These are phyloP conservation scores for Pseudochirops corinnae DNA, from an alignment of 2,797 vertebrate genomes.

Conservation along the genomic window DNA sequence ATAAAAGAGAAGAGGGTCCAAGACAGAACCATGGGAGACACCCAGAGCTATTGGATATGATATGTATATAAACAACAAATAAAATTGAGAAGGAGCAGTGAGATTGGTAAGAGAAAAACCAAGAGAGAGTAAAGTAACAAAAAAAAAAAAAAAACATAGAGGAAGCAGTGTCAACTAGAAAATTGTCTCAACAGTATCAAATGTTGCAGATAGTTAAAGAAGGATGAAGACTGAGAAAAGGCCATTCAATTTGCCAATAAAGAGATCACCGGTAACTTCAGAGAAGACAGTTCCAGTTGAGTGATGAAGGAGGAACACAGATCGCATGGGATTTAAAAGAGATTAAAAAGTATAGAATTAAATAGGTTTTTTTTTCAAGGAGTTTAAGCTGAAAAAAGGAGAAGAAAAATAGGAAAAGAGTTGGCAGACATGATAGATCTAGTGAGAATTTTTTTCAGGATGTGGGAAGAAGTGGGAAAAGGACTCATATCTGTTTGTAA, in stretches of 20 bases:
- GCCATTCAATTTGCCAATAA: background rate
- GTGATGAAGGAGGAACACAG: background rate
- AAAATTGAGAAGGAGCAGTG: background rate
- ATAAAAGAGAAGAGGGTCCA: background rate
- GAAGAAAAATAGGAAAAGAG: background rate
- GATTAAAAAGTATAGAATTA: background rate
- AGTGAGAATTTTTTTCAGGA: background rate
- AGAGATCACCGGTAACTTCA: background rate
- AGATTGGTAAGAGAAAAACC: background rate
- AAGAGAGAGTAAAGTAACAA: background rate
- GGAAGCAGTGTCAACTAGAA: background rate
- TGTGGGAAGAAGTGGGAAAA: background rate
- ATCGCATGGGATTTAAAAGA: background rate
- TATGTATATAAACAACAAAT: no score
- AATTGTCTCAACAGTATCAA: background rate
- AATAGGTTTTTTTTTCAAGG: background rate
- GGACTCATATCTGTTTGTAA: background rate
- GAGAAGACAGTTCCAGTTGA: background rate
- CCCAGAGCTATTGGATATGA: no score
- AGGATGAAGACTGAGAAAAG: background rate
- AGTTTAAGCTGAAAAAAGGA: background rate
- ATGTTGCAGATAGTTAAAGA: background rate
- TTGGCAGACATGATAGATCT: background rate
- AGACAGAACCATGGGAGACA: no score
- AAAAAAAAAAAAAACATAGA: background rate